Evolutionary conservation across 2,113 vertebrate species (phyloP).

Genomic region (Aptenodytes patagonicus): DNA sequence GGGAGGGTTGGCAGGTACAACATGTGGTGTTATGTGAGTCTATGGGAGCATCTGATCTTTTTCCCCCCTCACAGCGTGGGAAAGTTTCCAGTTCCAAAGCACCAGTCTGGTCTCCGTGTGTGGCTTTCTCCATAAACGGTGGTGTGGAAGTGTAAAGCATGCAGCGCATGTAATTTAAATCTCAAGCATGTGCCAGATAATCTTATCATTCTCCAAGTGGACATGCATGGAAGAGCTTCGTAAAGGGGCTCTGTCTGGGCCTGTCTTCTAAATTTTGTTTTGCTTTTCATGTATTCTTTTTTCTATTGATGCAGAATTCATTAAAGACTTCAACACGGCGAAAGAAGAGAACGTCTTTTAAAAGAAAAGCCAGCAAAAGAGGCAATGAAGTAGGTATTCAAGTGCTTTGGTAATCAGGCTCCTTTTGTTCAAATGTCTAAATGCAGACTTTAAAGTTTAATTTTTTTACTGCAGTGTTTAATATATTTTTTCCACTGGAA

Average conservation of each 20-base stretch:
- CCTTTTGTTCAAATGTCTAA: neutral
- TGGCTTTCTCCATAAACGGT: slow-evolving; percentile 82
- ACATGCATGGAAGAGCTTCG: slow-evolving; percentile 69
- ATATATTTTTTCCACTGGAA: neutral
- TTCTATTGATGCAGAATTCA: slow-evolving; percentile 71
- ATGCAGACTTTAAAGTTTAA: neutral
- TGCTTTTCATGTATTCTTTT: slow-evolving; percentile 57
- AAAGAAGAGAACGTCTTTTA: slow-evolving; percentile 98
- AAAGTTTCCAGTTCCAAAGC: slow-evolving; percentile 74
- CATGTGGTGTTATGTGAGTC: slow-evolving; percentile 84
- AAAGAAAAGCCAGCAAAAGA: slow-evolving; percentile 95
- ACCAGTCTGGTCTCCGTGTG: slow-evolving; percentile 79
- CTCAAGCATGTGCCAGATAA: slow-evolving; percentile 73
- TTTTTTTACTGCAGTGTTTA: neutral
- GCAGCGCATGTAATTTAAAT: slow-evolving; percentile 74
- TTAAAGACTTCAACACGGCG: slow-evolving; percentile 91
- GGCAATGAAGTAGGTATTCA: slow-evolving; percentile 86
- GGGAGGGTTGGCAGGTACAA: slow-evolving; percentile 86
- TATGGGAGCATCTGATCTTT: slow-evolving; percentile 76
- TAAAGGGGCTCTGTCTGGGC: neutral
- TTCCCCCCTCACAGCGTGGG: slow-evolving; percentile 71
- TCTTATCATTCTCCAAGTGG: slow-evolving; percentile 67
- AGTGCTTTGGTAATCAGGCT: neutral
- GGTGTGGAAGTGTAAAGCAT: slow-evolving; percentile 83
- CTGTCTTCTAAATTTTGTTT: slow-evolving; percentile 50